Base-by-base conservation (phyloP, 35 echinoderm and acorn worm genomes). In the Heliocidaris erythrogramma region DNA sequence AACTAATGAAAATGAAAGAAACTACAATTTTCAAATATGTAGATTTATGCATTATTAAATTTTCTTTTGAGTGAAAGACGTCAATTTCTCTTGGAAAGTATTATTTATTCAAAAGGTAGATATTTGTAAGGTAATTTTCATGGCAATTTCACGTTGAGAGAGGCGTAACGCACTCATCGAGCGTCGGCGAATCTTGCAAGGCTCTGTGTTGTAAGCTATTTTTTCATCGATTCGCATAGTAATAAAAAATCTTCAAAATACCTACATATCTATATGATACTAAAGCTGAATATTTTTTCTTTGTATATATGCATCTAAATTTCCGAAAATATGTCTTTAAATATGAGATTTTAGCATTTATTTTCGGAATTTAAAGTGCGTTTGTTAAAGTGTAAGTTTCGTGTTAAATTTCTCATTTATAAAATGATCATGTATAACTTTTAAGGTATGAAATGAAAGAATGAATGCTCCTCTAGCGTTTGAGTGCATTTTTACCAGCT, bases 131-230 rank as follows among this genome's bases (percentile, higher is more conserved):
- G n/a, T 78, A 78, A 56, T 78, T 78, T n/a, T 78, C 21, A 78
- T 78, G 65, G 18, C 65, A 78, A 78, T 60, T 14, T 12, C 7
- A 27, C 27, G 0, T 18, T 18, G 5, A 78, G 17, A 56, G 52
- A 56, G 52, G 27, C 18, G 65, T 78, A 78, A 71, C 18, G 65
- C 65, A 27, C 18, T 0, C 2, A 3, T 78, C 18, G 17, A 78
- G 65, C 21, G 27, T 18, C 65, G 65, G 65, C 65, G 65, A 78
- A 78, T 78, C 65, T 78, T 78, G 65, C 24, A 78, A 78, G 65
- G 65, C 65, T 78, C 65, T 78, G 65, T 78, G 65, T 78, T 78
- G 65, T n/a, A 78, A 78, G 65, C 65, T 78, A 78, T 78, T 78
- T 78, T 78, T n/a, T n/a, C 18, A 27, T 78, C 65, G 65, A 78